Evolutionary conservation across 2,888 invertebrate species (phyloP).

Genomic region (Mycalesis mineus): DNA sequence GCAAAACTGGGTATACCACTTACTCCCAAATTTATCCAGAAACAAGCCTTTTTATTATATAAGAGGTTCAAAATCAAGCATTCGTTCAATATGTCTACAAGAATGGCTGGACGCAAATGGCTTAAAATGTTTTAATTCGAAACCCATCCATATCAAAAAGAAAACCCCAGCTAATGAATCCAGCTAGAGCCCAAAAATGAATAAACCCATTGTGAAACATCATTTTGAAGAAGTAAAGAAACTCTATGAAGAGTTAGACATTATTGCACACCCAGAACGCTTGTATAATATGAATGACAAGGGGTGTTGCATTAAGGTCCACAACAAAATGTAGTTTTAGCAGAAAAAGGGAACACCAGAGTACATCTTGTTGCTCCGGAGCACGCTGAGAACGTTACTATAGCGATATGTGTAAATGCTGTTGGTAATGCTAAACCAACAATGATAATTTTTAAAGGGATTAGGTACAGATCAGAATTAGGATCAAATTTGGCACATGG

Average conservation of each 20-base stretch:
- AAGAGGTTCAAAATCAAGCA: too few relatives aligned
- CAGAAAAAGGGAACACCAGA: slow-evolving; percentile 13
- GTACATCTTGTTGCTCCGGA: slow-evolving; percentile 21
- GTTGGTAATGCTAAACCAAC: too few relatives aligned
- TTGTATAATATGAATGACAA: slow-evolving; percentile 18
- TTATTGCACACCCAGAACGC: slow-evolving; percentile 30
- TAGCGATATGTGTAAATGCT: too few relatives aligned
- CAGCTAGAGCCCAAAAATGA: slow-evolving; percentile 1
- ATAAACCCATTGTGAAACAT: too few relatives aligned
- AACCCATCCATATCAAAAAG: not conserved
- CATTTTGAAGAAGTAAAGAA: slow-evolving; percentile 21
- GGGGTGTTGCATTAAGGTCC: too few relatives aligned
- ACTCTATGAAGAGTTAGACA: slow-evolving; percentile 31
- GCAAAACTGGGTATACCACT: slow-evolving; percentile 35
- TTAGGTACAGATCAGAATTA: too few relatives aligned
- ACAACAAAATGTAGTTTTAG: slow-evolving; percentile 19
- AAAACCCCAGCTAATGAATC: slow-evolving; percentile 2
- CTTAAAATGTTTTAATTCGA: not conserved
- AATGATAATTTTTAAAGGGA: too few relatives aligned
- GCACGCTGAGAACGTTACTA: slow-evolving; percentile 26
- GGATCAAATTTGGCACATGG: too few relatives aligned
- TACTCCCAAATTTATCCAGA: slow-evolving; percentile 33
- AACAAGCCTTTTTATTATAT: too few relatives aligned
- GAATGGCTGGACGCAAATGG: not conserved
- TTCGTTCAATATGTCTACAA: too few relatives aligned